phyloP scores from a whole-genome alignment of 2,888 invertebrate species.

The Aproaerema taeniolella region DNA sequence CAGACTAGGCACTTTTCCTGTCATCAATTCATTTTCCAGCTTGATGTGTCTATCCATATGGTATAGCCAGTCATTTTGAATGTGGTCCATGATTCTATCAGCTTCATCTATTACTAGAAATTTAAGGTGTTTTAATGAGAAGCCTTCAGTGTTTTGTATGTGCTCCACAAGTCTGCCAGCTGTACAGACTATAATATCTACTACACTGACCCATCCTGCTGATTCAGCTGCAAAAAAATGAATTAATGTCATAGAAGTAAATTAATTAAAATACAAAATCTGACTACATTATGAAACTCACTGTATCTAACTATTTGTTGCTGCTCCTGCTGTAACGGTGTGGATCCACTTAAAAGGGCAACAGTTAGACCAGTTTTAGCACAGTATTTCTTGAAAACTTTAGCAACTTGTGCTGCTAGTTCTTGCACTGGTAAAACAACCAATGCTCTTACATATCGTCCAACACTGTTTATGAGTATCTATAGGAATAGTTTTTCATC shows the following conservation, averaged over 20 bases:
- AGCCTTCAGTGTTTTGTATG: constrained; percentile 88
- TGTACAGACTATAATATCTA: constrained; percentile 94
- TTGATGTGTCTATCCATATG: constrained; percentile 85
- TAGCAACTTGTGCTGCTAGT: constrained; percentile 91
- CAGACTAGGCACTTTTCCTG: constrained; percentile 67
- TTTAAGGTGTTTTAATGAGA: constrained; percentile 82
- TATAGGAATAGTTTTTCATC: constrained; percentile 30
- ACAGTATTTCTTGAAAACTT: constrained; percentile 86
- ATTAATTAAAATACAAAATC: background rate
- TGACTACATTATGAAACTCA: constrained; percentile 32
- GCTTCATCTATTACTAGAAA: constrained; percentile 98
- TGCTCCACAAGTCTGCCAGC: constrained; percentile 96
- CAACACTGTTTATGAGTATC: constrained; percentile 78
- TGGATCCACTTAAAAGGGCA: constrained; percentile 82
- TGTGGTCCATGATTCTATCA: constrained; percentile 94
- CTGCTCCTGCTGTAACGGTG: constrained; percentile 82
- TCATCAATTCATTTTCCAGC: constrained; percentile 66
- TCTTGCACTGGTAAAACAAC: constrained; percentile 96
- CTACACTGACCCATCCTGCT: constrained; percentile 77
- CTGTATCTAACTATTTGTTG: constrained; percentile 75
- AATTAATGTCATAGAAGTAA: background rate
- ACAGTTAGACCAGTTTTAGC: constrained; percentile 83
- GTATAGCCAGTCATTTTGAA: constrained; percentile 94
- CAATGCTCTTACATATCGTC: constrained; percentile 86
- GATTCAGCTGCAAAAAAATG: constrained; percentile 68